Evolutionary conservation across 2,888 invertebrate genomes (phyloP).

Genomic region (Andrena trimmerana): DNA sequence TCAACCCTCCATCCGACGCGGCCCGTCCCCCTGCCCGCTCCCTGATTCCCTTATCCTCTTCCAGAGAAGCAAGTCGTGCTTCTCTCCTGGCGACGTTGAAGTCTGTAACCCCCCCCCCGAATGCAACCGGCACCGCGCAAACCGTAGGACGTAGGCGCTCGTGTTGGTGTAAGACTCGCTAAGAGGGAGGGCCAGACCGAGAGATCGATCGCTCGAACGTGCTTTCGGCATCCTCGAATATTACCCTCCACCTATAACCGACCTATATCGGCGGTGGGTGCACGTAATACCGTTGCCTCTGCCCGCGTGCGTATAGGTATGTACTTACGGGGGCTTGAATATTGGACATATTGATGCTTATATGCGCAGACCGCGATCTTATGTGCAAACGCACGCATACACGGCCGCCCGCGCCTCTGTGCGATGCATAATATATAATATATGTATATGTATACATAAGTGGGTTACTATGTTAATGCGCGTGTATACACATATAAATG

Average conservation of each 20-base stretch:
- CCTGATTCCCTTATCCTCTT: conserved; percentile 35
- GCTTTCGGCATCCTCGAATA: conserved; percentile 75
- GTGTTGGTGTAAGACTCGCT: conserved; percentile 60
- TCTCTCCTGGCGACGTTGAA: conserved; percentile 64
- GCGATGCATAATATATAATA: neutral
- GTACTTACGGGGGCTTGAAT: conserved; percentile 50
- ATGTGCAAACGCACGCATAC: neutral
- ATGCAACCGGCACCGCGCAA: conserved; percentile 67
- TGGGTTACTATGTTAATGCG: conserved; percentile 47
- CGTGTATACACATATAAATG: conserved; percentile 16
- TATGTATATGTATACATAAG: conserved; percentile 13
- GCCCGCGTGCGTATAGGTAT: conserved; percentile 53
- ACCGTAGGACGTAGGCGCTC: conserved; percentile 46
- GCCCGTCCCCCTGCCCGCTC: neutral
- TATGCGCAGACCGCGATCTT: conserved; percentile 24
- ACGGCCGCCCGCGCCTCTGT: neutral
- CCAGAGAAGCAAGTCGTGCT: conserved; percentile 42
- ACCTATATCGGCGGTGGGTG: conserved; percentile 51
- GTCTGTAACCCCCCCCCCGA: conserved; percentile 54
- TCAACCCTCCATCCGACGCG: neutral
- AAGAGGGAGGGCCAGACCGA: conserved; percentile 53
- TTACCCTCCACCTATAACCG: conserved; percentile 73
- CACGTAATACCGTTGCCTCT: conserved; percentile 59
- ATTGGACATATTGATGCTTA: conserved; percentile 56
- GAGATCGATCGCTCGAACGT: conserved; percentile 76